A percentile compares a stretch with the other conserved stretches of the same genome.
These are phyloP conservation scores for Melanotus villosus DNA, from an alignment of 2,888 invertebrate genomes.

Conservation along the genomic window DNA sequence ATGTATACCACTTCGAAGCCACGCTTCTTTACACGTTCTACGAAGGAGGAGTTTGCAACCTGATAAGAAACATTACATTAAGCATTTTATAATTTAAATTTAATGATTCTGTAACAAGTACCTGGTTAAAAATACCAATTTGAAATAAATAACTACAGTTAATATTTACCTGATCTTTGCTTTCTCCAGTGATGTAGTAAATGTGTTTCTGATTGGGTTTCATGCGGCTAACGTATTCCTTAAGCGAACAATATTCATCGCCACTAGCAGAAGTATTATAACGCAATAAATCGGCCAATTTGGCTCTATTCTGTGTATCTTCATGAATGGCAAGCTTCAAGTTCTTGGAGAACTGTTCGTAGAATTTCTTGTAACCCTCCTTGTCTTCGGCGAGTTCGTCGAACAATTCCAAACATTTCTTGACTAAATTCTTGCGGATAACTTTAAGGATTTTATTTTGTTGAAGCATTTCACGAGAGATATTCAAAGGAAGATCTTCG, in stretches of 20 bases:
- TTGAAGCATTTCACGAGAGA: slow-evolving; percentile 99
- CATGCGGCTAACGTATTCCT: slow-evolving; percentile 98
- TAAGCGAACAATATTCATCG: slow-evolving; percentile 93
- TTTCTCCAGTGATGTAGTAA: slow-evolving; percentile 98
- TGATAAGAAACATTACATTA: slow-evolving; percentile 71
- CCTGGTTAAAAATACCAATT: too few relatives aligned
- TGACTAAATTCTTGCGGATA: slow-evolving; percentile 98
- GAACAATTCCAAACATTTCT: slow-evolving; percentile 97
- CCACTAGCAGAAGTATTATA: slow-evolving; percentile 96
- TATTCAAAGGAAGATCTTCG: slow-evolving; percentile 98
- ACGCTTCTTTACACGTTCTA: slow-evolving; percentile 97
- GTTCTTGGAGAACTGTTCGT: slow-evolving; percentile 98
- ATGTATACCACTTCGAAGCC: slow-evolving; percentile 99
- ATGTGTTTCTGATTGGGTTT: slow-evolving; percentile 98
- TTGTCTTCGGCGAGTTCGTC: slow-evolving; percentile 97
- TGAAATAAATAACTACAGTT: too few relatives aligned
- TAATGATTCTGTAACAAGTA: background rate
- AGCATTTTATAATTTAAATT: too few relatives aligned
- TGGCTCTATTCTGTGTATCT: slow-evolving; percentile 94
- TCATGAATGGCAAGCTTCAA: slow-evolving; percentile 98
- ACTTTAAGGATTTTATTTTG: slow-evolving; percentile 99
- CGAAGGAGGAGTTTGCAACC: slow-evolving; percentile 90
- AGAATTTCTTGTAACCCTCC: slow-evolving; percentile 98
- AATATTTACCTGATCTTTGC: slow-evolving; percentile 81
- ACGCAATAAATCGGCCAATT: slow-evolving; percentile 85